Evolutionary conservation across 2,113 vertebrate genomes (phyloP).

Genomic region (Grantiella picta): DNA sequence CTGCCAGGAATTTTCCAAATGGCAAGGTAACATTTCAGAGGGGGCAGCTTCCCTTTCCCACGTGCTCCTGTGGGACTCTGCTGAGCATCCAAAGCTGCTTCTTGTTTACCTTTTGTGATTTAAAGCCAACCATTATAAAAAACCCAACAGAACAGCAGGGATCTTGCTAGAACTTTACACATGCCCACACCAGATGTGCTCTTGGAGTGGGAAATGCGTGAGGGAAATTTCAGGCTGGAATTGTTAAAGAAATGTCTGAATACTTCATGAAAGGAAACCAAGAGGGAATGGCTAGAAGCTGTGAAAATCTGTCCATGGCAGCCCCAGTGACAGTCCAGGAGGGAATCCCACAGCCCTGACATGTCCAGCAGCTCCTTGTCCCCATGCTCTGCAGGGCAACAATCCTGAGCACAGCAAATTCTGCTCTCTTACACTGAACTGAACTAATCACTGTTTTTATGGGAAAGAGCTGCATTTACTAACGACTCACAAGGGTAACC

Average conservation of each 20-base stretch:
- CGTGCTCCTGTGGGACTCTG: not conserved
- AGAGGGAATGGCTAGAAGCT: not conserved
- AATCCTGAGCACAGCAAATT: not conserved
- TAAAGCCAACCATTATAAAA: not conserved
- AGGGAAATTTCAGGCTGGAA: not conserved
- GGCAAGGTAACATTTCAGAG: not conserved
- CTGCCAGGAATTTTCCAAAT: slow-evolving; percentile 1
- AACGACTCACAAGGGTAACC: not conserved
- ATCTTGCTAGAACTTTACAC: not conserved
- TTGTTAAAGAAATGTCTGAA: not conserved
- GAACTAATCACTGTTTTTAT: not conserved
- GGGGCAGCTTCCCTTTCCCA: not conserved
- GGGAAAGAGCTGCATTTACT: not conserved
- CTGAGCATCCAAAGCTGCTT: not conserved
- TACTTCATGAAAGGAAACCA: not conserved
- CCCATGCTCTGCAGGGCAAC: not conserved
- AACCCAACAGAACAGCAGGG: not conserved
- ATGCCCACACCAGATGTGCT: not conserved
- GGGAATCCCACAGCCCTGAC: not conserved
- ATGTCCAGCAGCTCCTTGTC: not conserved
- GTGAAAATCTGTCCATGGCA: not conserved
- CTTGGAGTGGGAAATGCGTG: not conserved
- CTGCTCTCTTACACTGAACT: not conserved
- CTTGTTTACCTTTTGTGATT: slow-evolving; percentile 16
- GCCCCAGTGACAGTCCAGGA: not conserved